Evolutionary conservation across 2,797 vertebrate species (phyloP).

Genomic region (Coreius guichenoti): DNA sequence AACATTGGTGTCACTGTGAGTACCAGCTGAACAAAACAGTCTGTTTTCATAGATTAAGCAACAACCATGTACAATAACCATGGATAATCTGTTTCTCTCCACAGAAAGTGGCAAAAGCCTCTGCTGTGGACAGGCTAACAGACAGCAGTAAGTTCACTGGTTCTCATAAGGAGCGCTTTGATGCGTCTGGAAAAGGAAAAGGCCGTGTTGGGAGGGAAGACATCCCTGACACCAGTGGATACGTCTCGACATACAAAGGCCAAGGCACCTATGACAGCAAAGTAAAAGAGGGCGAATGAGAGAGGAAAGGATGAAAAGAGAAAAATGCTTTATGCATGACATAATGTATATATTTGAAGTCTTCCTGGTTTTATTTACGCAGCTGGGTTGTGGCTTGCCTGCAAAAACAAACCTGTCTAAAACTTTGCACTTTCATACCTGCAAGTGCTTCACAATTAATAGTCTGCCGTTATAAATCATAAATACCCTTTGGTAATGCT

Average conservation of each 20-base stretch:
- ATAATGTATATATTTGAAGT: constrained; percentile 5
- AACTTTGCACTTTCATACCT: not conserved
- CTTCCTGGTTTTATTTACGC: constrained; percentile 16
- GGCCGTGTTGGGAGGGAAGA: constrained; percentile 77
- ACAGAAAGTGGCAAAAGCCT: constrained; percentile 77
- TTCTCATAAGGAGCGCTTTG: constrained; percentile 82
- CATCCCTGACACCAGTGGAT: constrained; percentile 75
- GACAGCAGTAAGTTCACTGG: constrained; percentile 80
- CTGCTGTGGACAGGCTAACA: constrained; percentile 80
- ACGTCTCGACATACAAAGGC: constrained; percentile 79
- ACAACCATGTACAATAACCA: not conserved
- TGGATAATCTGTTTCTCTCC: not conserved
- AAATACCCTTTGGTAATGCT: not conserved
- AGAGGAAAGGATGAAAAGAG: not conserved
- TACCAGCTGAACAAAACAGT: constrained; percentile 36
- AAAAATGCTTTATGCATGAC: constrained; percentile 17
- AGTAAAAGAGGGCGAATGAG: constrained; percentile 71
- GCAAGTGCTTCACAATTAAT: not conserved
- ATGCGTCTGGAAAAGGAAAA: constrained; percentile 79
- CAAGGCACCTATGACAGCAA: constrained; percentile 79
- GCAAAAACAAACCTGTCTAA: constrained; percentile 12
- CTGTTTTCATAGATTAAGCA: not conserved
- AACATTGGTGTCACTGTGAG: constrained; percentile 82
- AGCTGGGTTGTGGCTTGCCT: not conserved
- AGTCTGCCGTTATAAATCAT: not conserved